A percentile compares a stretch with the other conserved stretches of the same genome.
phyloP scores from a whole-genome alignment of 2,888 invertebrate species.

The Crocallis elinguaria region DNA sequence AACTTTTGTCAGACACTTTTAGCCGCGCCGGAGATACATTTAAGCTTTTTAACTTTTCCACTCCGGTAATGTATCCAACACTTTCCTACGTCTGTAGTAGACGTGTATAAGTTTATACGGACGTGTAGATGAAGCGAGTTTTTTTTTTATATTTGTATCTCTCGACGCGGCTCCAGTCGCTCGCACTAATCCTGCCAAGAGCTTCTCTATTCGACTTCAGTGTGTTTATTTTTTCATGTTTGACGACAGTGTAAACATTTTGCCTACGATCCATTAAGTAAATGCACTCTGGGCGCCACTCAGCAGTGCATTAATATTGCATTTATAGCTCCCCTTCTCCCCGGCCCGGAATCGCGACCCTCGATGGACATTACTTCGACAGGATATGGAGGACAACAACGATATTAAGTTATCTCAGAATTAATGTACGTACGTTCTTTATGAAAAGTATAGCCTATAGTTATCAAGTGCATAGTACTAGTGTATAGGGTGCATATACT shows the following conservation, averaged over 20 bases:
- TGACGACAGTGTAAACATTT: conserved; percentile 76
- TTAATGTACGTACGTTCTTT: conserved; percentile 2
- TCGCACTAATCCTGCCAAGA: conserved; percentile 73
- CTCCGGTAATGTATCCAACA: conserved; percentile 83
- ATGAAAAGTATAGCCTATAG: too few relatives aligned
- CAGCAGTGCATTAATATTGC: conserved; percentile 86
- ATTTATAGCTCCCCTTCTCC: conserved; percentile 77
- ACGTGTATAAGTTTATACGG: conserved; percentile 73
- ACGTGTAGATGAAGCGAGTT: conserved; percentile 62
- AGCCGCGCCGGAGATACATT: conserved; percentile 84
- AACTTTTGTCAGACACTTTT: conserved; percentile 85
- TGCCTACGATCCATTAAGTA: conserved; percentile 82
- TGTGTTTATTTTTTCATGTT: conserved; percentile 64
- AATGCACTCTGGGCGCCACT: conserved; percentile 78
- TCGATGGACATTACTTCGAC: conserved; percentile 50
- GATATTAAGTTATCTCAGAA: conserved; percentile 1
- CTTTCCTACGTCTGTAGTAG: conserved; percentile 72
- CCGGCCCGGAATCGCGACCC: conserved; percentile 49
- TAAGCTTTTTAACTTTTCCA: conserved; percentile 85
- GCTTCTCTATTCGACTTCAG: conserved; percentile 64
- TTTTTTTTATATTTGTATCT: conserved; percentile 73
- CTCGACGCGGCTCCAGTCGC: conserved; percentile 59
- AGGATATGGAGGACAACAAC: conserved; percentile 24
- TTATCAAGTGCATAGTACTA: too few relatives aligned
- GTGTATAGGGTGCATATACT: too few relatives aligned